phyloP scores from a whole-genome alignment of 2,797 vertebrate species.

The Anguilla pacifica region DNA sequence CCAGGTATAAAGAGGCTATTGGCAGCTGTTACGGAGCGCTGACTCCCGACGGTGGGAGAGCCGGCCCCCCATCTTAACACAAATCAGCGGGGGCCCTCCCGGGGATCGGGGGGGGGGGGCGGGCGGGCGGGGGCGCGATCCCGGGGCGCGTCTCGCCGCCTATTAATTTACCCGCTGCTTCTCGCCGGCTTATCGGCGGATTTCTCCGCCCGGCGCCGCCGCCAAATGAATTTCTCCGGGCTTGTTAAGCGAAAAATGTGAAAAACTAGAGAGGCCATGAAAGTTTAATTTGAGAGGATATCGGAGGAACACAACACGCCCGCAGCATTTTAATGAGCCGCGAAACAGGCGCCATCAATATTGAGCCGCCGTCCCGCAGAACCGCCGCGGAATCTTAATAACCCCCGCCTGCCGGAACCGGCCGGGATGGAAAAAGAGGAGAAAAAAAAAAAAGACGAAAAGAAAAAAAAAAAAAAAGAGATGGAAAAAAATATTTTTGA shows the following conservation, averaged over 20 bases:
- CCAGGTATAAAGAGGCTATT: conserved; percentile 82
- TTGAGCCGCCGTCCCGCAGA: conserved; percentile 10
- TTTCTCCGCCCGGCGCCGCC: conserved; percentile 58
- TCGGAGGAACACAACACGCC: conserved; percentile 35
- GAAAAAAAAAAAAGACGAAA: background rate
- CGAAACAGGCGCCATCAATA: conserved; percentile 27
- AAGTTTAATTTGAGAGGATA: conserved; percentile 51
- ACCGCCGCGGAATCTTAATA: conserved; percentile 31
- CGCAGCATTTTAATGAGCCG: conserved; percentile 50
- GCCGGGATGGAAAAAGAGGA: background rate
- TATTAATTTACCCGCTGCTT: conserved; percentile 68
- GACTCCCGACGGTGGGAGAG: conserved; percentile 70
- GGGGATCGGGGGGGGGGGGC: conserved; percentile 69
- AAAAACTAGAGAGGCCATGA: conserved; percentile 50
- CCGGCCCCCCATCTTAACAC: conserved; percentile 75
- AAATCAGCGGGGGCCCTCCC: conserved; percentile 77
- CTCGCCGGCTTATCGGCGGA: conserved; percentile 59
- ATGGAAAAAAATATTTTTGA: background rate
- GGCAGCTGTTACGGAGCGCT: conserved; percentile 82
- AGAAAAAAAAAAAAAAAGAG: background rate
- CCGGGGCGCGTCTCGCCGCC: conserved; percentile 47
- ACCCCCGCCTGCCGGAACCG: conserved; percentile 4
- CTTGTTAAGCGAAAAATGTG: conserved; percentile 55
- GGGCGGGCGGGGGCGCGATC: conserved; percentile 63
- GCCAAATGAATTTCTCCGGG: conserved; percentile 68